Percentiles rank a stretch among this genome's conserved stretches.
Evolutionary conservation across 2,797 vertebrate genomes (phyloP).

Genomic region (Girardinus metallicus): DNA sequence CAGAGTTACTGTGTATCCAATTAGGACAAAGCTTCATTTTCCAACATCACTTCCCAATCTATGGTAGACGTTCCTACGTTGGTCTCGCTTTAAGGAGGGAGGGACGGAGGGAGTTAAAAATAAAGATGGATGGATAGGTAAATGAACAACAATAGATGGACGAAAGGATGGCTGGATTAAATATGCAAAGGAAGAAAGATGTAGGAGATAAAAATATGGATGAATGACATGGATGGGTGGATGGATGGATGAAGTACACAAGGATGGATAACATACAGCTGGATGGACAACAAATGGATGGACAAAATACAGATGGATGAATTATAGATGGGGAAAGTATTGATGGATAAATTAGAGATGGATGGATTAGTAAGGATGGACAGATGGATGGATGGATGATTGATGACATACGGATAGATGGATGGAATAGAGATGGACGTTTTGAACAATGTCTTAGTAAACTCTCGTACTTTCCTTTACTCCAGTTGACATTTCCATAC

Average conservation of each 20-base stretch:
- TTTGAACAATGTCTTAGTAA: not conserved
- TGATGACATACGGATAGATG: not conserved
- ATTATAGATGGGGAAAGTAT: not conserved
- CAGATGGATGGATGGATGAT: not conserved
- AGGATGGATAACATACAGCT: not conserved
- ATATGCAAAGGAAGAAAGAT: not conserved
- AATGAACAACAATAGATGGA: not conserved
- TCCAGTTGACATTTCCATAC: too few relatives aligned
- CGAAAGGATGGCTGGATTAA: not conserved
- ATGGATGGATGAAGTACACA: not conserved
- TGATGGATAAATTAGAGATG: not conserved
- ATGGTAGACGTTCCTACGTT: not conserved
- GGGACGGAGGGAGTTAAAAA: not conserved
- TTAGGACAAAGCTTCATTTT: not conserved
- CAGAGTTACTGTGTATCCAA: not conserved
- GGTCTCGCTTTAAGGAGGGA: not conserved
- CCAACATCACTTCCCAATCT: not conserved
- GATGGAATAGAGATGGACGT: not conserved
- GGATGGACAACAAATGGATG: not conserved
- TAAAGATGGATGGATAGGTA: not conserved
- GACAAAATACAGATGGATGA: too few relatives aligned
- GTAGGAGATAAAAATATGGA: not conserved
- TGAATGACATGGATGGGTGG: not conserved
- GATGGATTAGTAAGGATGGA: not conserved
- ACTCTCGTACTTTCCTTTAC: not conserved